Percentiles rank a stretch among this genome's conserved stretches.
Evolutionary conservation across 2,113 vertebrate species (phyloP).

Genomic region (Mormoops blainvillei): DNA sequence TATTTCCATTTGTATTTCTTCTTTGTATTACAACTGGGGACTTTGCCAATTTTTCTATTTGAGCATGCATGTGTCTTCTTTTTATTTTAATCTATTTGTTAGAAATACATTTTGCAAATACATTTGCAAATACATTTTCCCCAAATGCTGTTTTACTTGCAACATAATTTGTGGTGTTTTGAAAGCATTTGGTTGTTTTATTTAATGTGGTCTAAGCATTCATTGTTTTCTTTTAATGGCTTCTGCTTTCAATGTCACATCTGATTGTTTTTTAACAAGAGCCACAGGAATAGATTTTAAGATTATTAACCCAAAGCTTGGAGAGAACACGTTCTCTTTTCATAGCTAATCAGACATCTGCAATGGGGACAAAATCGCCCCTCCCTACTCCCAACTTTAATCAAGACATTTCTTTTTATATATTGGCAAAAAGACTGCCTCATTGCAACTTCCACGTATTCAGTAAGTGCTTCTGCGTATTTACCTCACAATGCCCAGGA

Average conservation of each 20-base stretch:
- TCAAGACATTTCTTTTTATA: constrained; percentile 56
- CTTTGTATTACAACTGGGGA: neutral
- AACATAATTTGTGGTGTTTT: constrained; percentile 33
- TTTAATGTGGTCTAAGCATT: constrained; percentile 41
- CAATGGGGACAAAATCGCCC: constrained; percentile 27
- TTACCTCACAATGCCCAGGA: constrained; percentile 35
- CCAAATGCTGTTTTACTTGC: constrained; percentile 29
- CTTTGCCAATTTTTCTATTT: constrained; percentile 37
- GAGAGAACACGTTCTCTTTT: constrained; percentile 57
- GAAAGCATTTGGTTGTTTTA: neutral
- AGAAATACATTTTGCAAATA: constrained; percentile 20
- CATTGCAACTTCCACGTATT: constrained; percentile 49
- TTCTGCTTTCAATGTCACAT: constrained; percentile 34
- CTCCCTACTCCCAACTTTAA: constrained; percentile 42
- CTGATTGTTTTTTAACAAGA: constrained; percentile 60
- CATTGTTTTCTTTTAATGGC: constrained; percentile 44
- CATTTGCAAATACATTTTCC: constrained; percentile 39
- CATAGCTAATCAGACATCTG: constrained; percentile 56
- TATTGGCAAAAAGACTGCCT: constrained; percentile 55
- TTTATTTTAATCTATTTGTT: constrained; percentile 45
- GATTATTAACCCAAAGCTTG: constrained; percentile 60
- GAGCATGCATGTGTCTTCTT: neutral
- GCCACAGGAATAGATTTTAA: constrained; percentile 52
- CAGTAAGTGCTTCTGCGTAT: constrained; percentile 39
- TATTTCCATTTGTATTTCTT: constrained; percentile 49